A percentile compares a stretch with the other conserved stretches of the same genome.
Conservation (phyloP, 2,888 invertebrate genomes). For the Euzetes globulus region DNA sequence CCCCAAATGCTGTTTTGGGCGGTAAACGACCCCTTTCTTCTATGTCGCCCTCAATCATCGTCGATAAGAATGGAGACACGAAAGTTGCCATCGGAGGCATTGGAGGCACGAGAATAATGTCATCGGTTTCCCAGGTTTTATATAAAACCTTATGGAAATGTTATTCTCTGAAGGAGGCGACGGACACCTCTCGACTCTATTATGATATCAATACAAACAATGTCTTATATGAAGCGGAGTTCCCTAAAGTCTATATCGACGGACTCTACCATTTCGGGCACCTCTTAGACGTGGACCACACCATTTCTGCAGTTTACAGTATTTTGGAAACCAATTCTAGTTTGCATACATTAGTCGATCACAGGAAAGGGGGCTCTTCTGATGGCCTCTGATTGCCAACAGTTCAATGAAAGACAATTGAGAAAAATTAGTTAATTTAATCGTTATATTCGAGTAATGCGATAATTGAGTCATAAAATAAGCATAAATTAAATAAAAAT, state of each 20-base stretch:
- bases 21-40: constrained; percentile 53
- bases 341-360: not conserved
- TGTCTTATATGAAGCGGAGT: constrained; percentile 56
- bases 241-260: constrained; percentile 32
- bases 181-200: constrained; percentile 70
- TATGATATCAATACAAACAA: constrained; percentile 73
- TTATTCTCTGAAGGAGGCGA: constrained; percentile 61
- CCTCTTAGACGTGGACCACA: not conserved
- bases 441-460: not conserved
- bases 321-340: constrained; percentile 15
- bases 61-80: constrained; percentile 44
- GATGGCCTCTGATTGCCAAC: not conserved
- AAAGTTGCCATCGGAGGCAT: constrained; percentile 38
- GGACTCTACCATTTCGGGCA: constrained; percentile 20
- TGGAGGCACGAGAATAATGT: constrained; percentile 39
- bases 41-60: constrained; percentile 51
- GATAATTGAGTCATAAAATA: constrained; percentile 11
- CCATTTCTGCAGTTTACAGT: not conserved
- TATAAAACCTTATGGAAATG: constrained; percentile 24
- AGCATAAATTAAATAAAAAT: constrained; percentile 5
- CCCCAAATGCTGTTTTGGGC: constrained; percentile 46
- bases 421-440: not conserved
- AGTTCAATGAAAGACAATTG: not conserved
- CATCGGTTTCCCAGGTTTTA: constrained; percentile 47
- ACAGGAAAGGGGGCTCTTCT: constrained; percentile 19